Percentiles rank a stretch among this genome's conserved stretches.
These are phyloP conservation scores for Apis mellifera DNA, from an alignment of 1,140 invertebrate species.

Conservation along the genomic window Amel_HAv3.1 CM009936.2:10182501-10183000, in stretches of 20 bases:
- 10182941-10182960: too few species aligned
- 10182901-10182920: too few species aligned
- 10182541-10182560: constrained; percentile 65
- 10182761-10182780: not conserved
- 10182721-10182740: not conserved
- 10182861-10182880: too few species aligned
- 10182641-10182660: not conserved
- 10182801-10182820: not conserved
- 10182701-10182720: not conserved
- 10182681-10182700: not conserved
- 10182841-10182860: too few species aligned
- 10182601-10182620: constrained; percentile 15
- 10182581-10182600: not conserved
- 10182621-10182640: constrained; percentile 31
- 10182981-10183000: too few species aligned
- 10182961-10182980: too few species aligned
- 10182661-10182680: too few species aligned
- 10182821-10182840: too few species aligned
- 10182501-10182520: constrained; percentile 64
- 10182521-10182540: constrained; percentile 41
- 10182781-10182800: not conserved
- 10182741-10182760: not conserved
- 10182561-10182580: constrained; percentile 18
- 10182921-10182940: too few species aligned
- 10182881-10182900: too few species aligned